Base-by-base conservation (phyloP, 2,797 vertebrate genomes). In the Cuniculus paca region DNA sequence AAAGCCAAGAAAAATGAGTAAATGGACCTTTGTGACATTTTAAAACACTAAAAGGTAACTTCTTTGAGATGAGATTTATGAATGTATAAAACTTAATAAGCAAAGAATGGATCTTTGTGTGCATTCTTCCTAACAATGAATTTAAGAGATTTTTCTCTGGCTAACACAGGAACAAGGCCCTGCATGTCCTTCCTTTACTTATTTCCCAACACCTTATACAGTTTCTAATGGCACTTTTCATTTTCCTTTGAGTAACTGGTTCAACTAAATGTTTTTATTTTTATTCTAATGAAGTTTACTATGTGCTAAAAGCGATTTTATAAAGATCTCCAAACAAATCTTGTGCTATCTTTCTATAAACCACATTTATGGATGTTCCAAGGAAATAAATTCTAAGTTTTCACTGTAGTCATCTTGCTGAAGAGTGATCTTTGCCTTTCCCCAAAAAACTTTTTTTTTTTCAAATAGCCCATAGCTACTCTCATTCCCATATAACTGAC, bases 41-140 rank as follows among this genome's bases (percentile, higher is more conserved):
- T 63, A 20, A 89, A 58, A 88, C 61, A 45, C 34, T 45, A 52
- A 78, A 83, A 91, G 86, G 48, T 89, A 87, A 97, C 14, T 60
- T 97, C 97, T 97, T 68, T 94, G 77, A 97, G 91, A 61, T 87
- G 83, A 93, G 81, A 95, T 88, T 95, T 89, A 39, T 4, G 45
- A 87, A 58, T 77, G 10, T 87, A 70, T 45, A 72, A 74, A 83
- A 58, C 20, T 36, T 58, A 75, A 72, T 84, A 93, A 95, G 61
- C 65, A 82, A 96, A 94, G 93, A 96, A 88, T 48, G 11, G n/a
- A 31, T 78, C 52, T 92, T 78, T 83, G 31, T 65, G 42, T 85
- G 2, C 83, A 28, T 72, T 80, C 88, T 85, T 89, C 52, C 74
- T 50, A 79, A 3, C 0, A 0, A 7, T 88, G 20, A 88, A 89